phyloP scores from a whole-genome alignment of 2,888 invertebrate genomes.

The Scaptomyza cyrtandrae region DNA sequence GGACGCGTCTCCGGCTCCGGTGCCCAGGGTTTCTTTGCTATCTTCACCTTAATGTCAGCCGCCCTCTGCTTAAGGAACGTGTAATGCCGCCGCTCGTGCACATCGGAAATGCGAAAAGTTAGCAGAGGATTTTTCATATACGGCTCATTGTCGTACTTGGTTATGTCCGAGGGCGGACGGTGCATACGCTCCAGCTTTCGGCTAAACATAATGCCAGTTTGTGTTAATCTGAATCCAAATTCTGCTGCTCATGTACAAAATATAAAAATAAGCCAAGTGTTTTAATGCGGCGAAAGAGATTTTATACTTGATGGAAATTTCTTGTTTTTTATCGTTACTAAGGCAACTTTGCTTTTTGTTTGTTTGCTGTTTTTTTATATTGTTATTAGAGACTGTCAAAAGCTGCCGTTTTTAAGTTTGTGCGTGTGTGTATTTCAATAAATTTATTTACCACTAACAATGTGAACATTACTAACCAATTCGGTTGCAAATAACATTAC shows the following conservation, averaged over 20 bases:
- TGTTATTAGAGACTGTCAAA: slow-evolving; percentile 4
- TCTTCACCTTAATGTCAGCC: slow-evolving; percentile 80
- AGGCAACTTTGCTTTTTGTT: slow-evolving; percentile 48
- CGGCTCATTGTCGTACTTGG: slow-evolving; percentile 83
- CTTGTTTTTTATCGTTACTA: slow-evolving; percentile 59
- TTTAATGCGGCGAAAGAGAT: slow-evolving; percentile 12
- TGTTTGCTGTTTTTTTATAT: slow-evolving; percentile 20
- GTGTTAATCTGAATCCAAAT: not conserved
- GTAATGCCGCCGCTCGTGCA: slow-evolving; percentile 82
- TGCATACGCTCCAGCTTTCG: slow-evolving; percentile 81
- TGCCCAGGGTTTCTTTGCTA: slow-evolving; percentile 61
- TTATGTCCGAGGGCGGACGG: slow-evolving; percentile 81
- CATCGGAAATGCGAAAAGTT: slow-evolving; percentile 81
- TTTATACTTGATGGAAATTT: slow-evolving; percentile 17
- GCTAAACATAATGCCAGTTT: slow-evolving; percentile 69
- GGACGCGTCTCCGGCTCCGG: slow-evolving; percentile 85
- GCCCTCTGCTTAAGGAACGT: slow-evolving; percentile 81
- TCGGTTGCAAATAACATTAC: slow-evolving; percentile 70
- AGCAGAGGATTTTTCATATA: slow-evolving; percentile 83
- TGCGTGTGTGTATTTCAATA: slow-evolving; percentile 32
- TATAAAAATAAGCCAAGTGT: slow-evolving; percentile 22
- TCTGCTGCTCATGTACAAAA: slow-evolving; percentile 35
- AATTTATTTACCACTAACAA: slow-evolving; percentile 55
- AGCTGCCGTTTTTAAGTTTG: slow-evolving; percentile 2
- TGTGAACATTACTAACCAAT: slow-evolving; percentile 43